A percentile compares a stretch with the other conserved stretches of the same genome.
These are phyloP conservation scores for Aleadryas rufinucha DNA, from an alignment of 2,113 vertebrate species.

Conservation along the genomic window DNA sequence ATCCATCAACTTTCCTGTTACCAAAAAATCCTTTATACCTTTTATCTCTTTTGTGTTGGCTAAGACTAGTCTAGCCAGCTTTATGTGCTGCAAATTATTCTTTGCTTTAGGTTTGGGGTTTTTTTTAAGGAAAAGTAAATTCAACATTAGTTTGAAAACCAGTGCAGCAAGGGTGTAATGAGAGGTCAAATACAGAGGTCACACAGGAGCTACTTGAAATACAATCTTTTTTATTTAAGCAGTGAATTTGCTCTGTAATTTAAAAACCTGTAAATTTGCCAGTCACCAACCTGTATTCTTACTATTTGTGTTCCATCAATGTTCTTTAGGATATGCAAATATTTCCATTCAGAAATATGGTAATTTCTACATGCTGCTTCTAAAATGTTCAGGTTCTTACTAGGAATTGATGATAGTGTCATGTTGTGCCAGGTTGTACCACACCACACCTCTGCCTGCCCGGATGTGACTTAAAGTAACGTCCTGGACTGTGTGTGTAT, in stretches of 20 bases:
- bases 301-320: not conserved
- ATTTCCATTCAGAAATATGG: not conserved
- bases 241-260: not conserved
- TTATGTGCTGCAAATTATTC: not conserved
- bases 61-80: not conserved
- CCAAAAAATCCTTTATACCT: not conserved
- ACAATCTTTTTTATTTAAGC: not conserved
- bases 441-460: not conserved
- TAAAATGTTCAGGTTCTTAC: not conserved
- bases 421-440: not conserved
- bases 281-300: not conserved
- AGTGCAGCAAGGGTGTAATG: not conserved
- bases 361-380: not conserved
- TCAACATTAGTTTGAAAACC: not conserved
- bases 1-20: not conserved
- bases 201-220: not conserved
- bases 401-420: not conserved
- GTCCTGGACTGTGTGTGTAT: rapidly evolving
- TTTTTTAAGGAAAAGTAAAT: not conserved
- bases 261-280: not conserved
- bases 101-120: rapidly evolving
- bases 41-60: not conserved
- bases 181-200: not conserved
- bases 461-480: not conserved
- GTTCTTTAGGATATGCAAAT: not conserved